Conservation (phyloP, 2,888 invertebrate species). For the Ormyrus pomaceus region DNA sequence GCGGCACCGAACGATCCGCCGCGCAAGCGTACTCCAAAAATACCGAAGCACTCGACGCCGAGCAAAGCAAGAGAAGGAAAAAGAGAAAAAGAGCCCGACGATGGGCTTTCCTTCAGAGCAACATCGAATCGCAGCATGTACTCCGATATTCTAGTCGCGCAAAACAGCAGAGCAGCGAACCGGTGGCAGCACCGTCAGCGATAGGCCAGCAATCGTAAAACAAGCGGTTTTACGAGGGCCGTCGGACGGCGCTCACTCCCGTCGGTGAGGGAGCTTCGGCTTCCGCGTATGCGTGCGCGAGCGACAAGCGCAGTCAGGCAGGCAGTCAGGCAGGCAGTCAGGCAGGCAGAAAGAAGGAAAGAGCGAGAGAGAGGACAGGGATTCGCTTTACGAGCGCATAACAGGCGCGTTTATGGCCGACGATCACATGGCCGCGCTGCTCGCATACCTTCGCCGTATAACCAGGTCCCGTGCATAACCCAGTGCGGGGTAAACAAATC, state of each 20-base stretch:
- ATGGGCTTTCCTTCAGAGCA: too few species aligned
- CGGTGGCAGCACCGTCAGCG: slow-evolving; percentile 68
- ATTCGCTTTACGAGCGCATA: slow-evolving; percentile 75
- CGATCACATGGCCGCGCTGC: slow-evolving; percentile 72
- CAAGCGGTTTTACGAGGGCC: slow-evolving; percentile 72
- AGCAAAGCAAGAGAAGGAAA: too few species aligned
- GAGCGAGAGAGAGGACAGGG: slow-evolving; percentile 61
- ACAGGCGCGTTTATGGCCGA: slow-evolving; percentile 75
- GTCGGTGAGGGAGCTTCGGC: slow-evolving; percentile 43
- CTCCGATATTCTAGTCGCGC: too few species aligned
- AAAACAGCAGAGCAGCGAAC: slow-evolving; percentile 56
- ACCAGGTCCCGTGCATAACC: slow-evolving; percentile 71
- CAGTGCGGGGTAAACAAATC: slow-evolving; percentile 75
- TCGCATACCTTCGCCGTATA: slow-evolving; percentile 73
- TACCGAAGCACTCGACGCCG: too few species aligned
- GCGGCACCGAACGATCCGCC: too few species aligned
- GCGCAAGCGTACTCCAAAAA: too few species aligned
- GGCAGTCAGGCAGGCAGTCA: slow-evolving; percentile 33
- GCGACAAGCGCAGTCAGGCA: slow-evolving; percentile 40
- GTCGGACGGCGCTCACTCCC: slow-evolving; percentile 53
- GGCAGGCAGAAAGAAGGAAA: slow-evolving; percentile 46
- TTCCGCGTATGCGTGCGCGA: background rate
- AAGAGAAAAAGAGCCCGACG: too few species aligned
- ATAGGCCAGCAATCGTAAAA: slow-evolving; percentile 74
- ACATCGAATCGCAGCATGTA: too few species aligned